phyloP scores from a whole-genome alignment of 2,797 vertebrate species.

The Sebastes baramenuke region DNA sequence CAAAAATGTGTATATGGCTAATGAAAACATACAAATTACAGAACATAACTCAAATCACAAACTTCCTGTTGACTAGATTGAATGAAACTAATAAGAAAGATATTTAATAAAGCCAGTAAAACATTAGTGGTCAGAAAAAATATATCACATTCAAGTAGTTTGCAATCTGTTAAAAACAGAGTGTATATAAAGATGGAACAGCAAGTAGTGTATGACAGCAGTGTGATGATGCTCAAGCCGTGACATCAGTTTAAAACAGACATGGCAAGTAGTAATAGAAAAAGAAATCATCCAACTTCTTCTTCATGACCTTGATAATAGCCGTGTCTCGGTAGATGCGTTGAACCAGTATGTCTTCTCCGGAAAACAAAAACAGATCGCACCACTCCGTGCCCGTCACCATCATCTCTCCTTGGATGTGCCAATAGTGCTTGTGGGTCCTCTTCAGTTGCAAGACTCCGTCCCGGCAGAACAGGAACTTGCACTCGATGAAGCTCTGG shows the following conservation, averaged over 20 bases:
- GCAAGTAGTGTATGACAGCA: neutral
- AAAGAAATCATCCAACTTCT: slow-evolving; percentile 55
- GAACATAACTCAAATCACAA: neutral
- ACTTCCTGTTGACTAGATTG: neutral
- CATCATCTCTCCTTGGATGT: slow-evolving; percentile 68
- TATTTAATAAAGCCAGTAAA: neutral
- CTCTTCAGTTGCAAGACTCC: slow-evolving; percentile 39
- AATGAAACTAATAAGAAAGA: neutral
- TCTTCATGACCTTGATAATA: slow-evolving; percentile 34
- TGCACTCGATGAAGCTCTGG: slow-evolving; percentile 21
- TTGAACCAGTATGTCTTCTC: slow-evolving; percentile 54
- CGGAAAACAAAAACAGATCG: slow-evolving; percentile 53
- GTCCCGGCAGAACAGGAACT: slow-evolving; percentile 11
- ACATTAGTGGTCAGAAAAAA: neutral
- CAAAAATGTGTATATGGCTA: neutral
- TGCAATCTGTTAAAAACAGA: neutral
- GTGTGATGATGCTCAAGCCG: neutral
- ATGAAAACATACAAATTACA: neutral
- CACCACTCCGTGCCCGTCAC: slow-evolving; percentile 58
- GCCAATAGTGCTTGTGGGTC: slow-evolving; percentile 26
- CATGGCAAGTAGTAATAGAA: slow-evolving; percentile 53
- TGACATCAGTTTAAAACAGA: neutral
- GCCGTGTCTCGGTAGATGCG: slow-evolving; percentile 48
- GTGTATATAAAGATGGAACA: neutral
- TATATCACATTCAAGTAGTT: neutral